Evolutionary conservation across 2,888 invertebrate genomes (phyloP).

Genomic region (Eupithecia insigniata): DNA sequence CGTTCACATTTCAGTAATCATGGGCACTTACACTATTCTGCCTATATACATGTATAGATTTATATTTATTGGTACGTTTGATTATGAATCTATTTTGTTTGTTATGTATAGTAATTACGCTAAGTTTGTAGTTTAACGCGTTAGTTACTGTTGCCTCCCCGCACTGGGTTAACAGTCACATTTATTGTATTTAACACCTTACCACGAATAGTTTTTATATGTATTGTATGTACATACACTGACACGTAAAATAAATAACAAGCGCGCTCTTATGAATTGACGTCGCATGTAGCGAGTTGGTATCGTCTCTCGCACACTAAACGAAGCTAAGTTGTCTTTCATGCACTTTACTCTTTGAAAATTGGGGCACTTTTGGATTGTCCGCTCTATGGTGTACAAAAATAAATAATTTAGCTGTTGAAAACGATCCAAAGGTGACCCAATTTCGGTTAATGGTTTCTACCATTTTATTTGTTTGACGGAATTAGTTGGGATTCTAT

Average conservation of each 20-base stretch:
- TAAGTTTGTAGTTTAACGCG: slow-evolving; percentile 74
- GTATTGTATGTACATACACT: slow-evolving; percentile 60
- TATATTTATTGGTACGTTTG: slow-evolving; percentile 88
- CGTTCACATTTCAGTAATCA: slow-evolving; percentile 46
- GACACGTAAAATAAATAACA: slow-evolving; percentile 69
- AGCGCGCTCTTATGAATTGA: slow-evolving; percentile 79
- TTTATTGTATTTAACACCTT: slow-evolving; percentile 79
- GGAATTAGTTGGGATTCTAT: slow-evolving; percentile 7
- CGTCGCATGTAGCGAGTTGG: slow-evolving; percentile 66
- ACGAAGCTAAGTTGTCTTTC: slow-evolving; percentile 20
- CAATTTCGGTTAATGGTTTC: slow-evolving; percentile 39
- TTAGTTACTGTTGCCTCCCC: slow-evolving; percentile 77
- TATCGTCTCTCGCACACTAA: slow-evolving; percentile 55
- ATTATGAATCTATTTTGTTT: slow-evolving; percentile 86
- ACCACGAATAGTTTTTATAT: slow-evolving; percentile 75
- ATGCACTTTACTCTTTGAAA: slow-evolving; percentile 22
- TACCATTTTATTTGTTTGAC: slow-evolving; percentile 2
- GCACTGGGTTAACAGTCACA: slow-evolving; percentile 63
- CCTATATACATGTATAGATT: slow-evolving; percentile 79
- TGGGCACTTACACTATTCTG: slow-evolving; percentile 47
- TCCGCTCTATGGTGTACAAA: slow-evolving; percentile 59
- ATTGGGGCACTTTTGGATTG: slow-evolving; percentile 54
- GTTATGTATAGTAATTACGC: slow-evolving; percentile 82
- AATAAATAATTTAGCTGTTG: slow-evolving; percentile 61
- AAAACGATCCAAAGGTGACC: slow-evolving; percentile 55